Base-by-base conservation (phyloP, 2,888 invertebrate genomes). In the Xylota segnis region DNA sequence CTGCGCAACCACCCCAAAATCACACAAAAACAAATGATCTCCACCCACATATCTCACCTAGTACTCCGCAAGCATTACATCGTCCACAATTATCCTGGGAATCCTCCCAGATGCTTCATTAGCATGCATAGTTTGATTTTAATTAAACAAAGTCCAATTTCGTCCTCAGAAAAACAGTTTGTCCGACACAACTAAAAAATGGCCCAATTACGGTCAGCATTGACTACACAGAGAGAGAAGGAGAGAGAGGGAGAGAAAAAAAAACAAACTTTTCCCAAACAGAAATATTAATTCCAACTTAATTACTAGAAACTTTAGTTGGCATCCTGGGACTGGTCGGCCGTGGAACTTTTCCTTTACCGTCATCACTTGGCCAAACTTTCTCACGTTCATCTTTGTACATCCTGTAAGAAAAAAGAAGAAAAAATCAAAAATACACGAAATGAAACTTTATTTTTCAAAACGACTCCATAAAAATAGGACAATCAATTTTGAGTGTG, bases 401-500 rank as follows among this genome's bases (percentile, higher is more conserved):
- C 52, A 54, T 54, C 32, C n/a, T 43, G 12, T 12, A 54, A 16
- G 32, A 27, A n/a, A 59, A 23, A 27, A n/a, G 52, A 23, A 18
- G 1, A 58, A 54, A 77, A 59, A 37, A 5, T n/a, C 34, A 45
- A 34, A 45, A 61, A 32, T 54, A 37, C 7, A 43, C 27, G 18
- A 34, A 45, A 66, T 9, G 40, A 66, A 66, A 83, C 18, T 72
- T 65, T 32, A 23, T 56, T 14, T 37, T 10, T 37, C 59, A 34
- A 45, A 78, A 66, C 54, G 61, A 61, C 37, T 83, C 61, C 14
- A 23, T 63, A 63, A 79, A 83, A 83, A 74, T 79, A 63, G 83
- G 27, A 79, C 79, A 83, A 83, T 83, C 79, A 83, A 79, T 83
- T 83, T 70, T 40, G 79, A 83, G 78, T 79, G 74, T 68, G 63